Conservation (phyloP, 2,888 invertebrate species). For the Conops quadrifasciatus region DNA sequence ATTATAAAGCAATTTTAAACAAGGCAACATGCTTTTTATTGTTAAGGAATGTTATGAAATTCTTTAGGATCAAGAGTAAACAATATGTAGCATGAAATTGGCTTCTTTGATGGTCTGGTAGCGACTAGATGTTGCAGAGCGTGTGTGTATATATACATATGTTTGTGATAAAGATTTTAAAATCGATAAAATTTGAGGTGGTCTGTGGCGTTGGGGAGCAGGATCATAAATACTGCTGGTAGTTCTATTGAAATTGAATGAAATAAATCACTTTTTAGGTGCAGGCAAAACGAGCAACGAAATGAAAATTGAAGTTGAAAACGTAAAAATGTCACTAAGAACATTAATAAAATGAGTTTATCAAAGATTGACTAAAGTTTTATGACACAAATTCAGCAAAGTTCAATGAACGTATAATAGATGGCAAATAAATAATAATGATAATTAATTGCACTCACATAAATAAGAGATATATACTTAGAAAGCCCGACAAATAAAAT, state of each 20-base stretch:
- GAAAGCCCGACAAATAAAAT: too few species aligned
- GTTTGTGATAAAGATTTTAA: not conserved
- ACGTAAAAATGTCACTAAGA: not conserved
- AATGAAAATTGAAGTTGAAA: not conserved
- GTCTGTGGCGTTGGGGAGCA: not conserved
- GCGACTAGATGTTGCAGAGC: not conserved
- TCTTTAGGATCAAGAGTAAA: not conserved
- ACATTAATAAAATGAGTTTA: not conserved
- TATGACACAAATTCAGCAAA: not conserved
- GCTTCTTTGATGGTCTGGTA: not conserved
- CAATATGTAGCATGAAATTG: constrained; percentile 23
- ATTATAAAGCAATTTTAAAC: constrained; percentile 11
- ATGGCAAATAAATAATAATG: not conserved
- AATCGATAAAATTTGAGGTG: constrained; percentile 18
- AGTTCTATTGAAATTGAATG: not conserved
- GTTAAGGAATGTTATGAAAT: not conserved
- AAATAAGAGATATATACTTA: not conserved
- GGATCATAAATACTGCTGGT: not conserved
- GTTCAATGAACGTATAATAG: not conserved
- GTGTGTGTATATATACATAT: not conserved
- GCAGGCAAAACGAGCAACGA: not conserved
- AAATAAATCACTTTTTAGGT: not conserved
- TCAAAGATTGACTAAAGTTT: not conserved
- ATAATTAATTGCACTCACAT: not conserved
- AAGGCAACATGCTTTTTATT: constrained; percentile 1